Evolutionary conservation across 2,113 vertebrate species (phyloP).

Genomic region (Boulengeromyrus knoepffleri): DNA sequence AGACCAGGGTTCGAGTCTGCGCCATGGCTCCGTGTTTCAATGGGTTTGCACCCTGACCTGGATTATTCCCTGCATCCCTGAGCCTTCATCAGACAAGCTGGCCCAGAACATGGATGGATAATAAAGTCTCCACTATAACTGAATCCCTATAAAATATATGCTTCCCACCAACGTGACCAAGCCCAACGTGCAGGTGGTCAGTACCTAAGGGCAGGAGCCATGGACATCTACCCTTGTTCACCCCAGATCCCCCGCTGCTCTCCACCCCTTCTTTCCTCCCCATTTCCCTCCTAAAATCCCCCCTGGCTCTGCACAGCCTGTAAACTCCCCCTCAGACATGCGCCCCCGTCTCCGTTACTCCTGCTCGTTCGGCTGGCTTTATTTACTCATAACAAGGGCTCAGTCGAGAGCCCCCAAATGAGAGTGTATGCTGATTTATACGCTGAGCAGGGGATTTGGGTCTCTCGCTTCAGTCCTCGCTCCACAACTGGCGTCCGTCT

Average conservation of each 20-base stretch:
- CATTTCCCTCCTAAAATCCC: neutral
- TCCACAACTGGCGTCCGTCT: neutral
- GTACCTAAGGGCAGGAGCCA: neutral
- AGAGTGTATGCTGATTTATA: constrained; percentile 68
- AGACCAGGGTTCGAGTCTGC: neutral
- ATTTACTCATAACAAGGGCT: constrained; percentile 72
- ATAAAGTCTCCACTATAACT: too few species aligned
- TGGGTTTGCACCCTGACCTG: too few species aligned
- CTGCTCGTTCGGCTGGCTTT: constrained; percentile 41
- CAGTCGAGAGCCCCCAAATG: constrained; percentile 49
- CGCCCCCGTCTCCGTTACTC: neutral
- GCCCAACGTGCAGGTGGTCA: neutral
- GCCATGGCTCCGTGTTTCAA: neutral
- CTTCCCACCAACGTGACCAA: neutral
- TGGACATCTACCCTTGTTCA: neutral
- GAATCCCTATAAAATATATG: too few species aligned
- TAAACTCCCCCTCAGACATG: neutral
- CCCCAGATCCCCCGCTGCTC: neutral
- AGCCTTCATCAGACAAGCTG: too few species aligned
- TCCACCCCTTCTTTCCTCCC: constrained; percentile 31
- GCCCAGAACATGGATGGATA: too few species aligned
- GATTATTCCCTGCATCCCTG: too few species aligned
- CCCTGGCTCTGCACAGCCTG: neutral
- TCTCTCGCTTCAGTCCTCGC: neutral
- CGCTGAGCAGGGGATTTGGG: constrained; percentile 39